Percentiles rank a stretch among this genome's conserved stretches.
Evolutionary conservation across 2,888 invertebrate genomes (phyloP).

Genomic region (Hedya salicella): DNA sequence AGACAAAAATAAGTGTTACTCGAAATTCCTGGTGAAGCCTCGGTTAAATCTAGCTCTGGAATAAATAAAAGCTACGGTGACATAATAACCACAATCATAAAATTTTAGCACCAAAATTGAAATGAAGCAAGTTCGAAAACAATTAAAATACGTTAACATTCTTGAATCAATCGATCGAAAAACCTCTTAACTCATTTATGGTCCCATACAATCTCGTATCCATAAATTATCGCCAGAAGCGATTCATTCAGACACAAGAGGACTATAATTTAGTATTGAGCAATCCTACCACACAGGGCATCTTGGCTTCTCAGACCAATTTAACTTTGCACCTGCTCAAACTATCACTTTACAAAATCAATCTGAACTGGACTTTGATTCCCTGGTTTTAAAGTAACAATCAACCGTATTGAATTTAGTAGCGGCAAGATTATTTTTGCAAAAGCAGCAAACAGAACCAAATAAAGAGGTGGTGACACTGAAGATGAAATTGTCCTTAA

Average conservation of each 20-base stretch:
- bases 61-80: too few relatives aligned
- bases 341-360: background rate
- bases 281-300: conserved; percentile 35
- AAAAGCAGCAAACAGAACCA: conserved; percentile 32
- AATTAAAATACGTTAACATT: conserved; percentile 27
- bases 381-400: conserved; percentile 2
- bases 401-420: background rate
- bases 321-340: conserved; percentile 11
- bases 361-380: conserved; percentile 7
- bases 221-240: conserved; percentile 37
- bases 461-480: conserved; percentile 37
- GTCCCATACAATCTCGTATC: conserved; percentile 20
- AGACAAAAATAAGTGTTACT: too few relatives aligned
- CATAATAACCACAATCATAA: too few relatives aligned
- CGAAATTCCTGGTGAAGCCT: too few relatives aligned
- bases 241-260: conserved; percentile 35
- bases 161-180: conserved; percentile 20
- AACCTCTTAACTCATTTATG: conserved; percentile 12
- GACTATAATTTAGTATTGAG: conserved; percentile 42
- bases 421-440: conserved; percentile 7
- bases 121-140: too few relatives aligned
- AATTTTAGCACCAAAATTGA: too few relatives aligned
- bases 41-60: too few relatives aligned
- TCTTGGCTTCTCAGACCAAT: conserved; percentile 28
- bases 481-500: conserved; percentile 42